phyloP scores from a whole-genome alignment of 1,140 invertebrate genomes.

The Drosophila tani region DNA sequence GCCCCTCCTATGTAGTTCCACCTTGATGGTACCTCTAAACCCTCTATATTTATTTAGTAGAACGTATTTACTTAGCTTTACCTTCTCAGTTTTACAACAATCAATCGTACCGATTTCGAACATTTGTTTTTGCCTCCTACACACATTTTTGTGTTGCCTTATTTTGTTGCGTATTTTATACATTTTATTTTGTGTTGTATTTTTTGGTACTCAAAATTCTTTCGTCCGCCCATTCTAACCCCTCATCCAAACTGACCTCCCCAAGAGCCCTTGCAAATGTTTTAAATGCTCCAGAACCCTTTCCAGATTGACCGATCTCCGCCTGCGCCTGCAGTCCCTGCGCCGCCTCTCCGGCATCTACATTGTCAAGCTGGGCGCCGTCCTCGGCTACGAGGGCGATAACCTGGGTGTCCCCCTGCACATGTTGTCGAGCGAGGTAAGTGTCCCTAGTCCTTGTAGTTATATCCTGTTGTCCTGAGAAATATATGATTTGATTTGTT shows the following conservation, averaged over 20 bases:
- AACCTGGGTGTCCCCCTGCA: constrained; percentile 85
- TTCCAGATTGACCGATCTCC: constrained; percentile 89
- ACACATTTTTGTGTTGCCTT: constrained; percentile 44
- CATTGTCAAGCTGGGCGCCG: constrained; percentile 90
- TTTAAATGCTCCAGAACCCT: constrained; percentile 84
- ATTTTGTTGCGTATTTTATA: constrained; percentile 47
- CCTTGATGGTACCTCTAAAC: no score
- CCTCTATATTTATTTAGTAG: constrained; percentile 12
- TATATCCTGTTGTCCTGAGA: constrained; percentile 39
- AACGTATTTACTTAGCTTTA: neutral
- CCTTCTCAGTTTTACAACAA: constrained; percentile 7
- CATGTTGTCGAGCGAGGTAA: constrained; percentile 86
- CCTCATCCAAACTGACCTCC: constrained; percentile 70
- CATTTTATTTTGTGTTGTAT: constrained; percentile 66
- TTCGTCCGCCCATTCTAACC: constrained; percentile 85
- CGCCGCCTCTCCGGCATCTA: constrained; percentile 91
- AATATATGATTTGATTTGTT: constrained; percentile 56
- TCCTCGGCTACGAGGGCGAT: constrained; percentile 88
- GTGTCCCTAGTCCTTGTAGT: constrained; percentile 24
- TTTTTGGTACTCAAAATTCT: constrained; percentile 82
- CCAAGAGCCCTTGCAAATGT: constrained; percentile 71
- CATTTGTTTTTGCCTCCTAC: constrained; percentile 30
- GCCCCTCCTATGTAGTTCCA: constrained; percentile 1
- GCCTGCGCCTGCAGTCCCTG: constrained; percentile 90
- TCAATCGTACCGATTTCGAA: constrained; percentile 26